Evolutionary conservation across 1,140 invertebrate genomes (phyloP).

Genomic region (roundworm (Caenorhabditis elegans)): DNA sequence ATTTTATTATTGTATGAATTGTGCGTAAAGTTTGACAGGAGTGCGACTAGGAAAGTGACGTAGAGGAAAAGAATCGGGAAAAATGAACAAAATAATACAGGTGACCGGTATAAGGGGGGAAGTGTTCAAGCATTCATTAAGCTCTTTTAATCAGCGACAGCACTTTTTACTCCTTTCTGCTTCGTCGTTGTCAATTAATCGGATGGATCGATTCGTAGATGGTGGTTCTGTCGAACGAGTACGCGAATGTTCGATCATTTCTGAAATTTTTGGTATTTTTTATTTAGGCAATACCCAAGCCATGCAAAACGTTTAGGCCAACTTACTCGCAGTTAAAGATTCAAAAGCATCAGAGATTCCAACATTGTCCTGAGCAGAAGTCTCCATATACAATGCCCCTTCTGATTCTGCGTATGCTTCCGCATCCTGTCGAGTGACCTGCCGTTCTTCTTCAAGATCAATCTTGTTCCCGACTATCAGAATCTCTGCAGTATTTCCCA

Average conservation of each 20-base stretch:
- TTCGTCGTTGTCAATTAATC: conserved; percentile 25
- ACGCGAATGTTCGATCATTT: not conserved
- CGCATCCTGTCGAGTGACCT: conserved; percentile 80
- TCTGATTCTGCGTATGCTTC: conserved; percentile 87
- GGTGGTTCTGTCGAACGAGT: not conserved
- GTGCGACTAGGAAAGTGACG: too few species aligned
- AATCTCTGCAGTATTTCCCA: conserved; percentile 86
- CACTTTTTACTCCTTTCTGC: not conserved
- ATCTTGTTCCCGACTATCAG: conserved; percentile 96
- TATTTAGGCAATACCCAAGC: too few species aligned
- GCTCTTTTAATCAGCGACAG: not conserved
- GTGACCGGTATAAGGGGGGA: too few species aligned
- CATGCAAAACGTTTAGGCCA: too few species aligned
- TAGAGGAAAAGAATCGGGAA: too few species aligned
- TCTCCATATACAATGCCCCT: conserved; percentile 88
- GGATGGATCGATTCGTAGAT: not conserved
- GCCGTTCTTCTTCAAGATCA: conserved; percentile 87
- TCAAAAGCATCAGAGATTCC: conserved; percentile 88
- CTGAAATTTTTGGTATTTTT: conserved; percentile 13
- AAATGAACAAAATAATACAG: too few species aligned
- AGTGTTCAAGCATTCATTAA: too few species aligned
- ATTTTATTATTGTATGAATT: too few species aligned
- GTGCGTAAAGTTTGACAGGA: too few species aligned
- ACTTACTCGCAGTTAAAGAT: conserved; percentile 37
- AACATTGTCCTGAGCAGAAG: conserved; percentile 89